Base-by-base conservation (phyloP, 1,140 invertebrate genomes). In the Tetramorium alpestre region DNA sequence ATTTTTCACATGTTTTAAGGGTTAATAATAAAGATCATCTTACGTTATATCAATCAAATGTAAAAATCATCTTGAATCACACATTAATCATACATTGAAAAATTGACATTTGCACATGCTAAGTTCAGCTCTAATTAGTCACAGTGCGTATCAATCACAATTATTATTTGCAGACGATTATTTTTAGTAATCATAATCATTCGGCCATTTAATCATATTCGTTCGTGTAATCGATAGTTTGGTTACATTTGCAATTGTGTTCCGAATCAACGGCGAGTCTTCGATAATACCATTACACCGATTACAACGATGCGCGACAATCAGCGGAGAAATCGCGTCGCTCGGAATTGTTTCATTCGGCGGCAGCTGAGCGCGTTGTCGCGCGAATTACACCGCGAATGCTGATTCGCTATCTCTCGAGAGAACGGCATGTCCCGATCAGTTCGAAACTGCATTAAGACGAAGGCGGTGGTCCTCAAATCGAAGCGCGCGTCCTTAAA, bases 361-460 rank as follows among this genome's bases (percentile, higher is more conserved):
- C 54, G 25, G 18, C 25, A 82, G 67, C 51, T 72, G 80, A 82
- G 11, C 54, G 62, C 51, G 67, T 78, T 60, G 41, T 64, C 38
- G n/a, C 22, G 54, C 16, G 25, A 62, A 60, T 88, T 62, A 62
- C 25, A 56, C 22, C 67, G 41, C 78, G 86, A 89, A 70, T 58
- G 67, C 41, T 89, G 85, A 89, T 90, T 87, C 60, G 88, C 81
- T 60, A 18, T 58, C 25, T 84, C 22, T 11, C 38, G n/a, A 47
- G 58, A 18, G 67, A 87, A 89, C 58, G 51, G n/a, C 13, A 67
- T 67, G 58, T 87, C 62, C 65, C 65, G 47, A 85, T 60, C 67
- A 64, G 73, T 90, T 90, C 49, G 80, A 76, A 90, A 90, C 78
- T 87, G 67, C 73, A 76, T 90, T 90, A 90, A 90, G 85, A 89